phyloP scores from a whole-genome alignment of 2,113 vertebrate genomes.

The Phalacrocorax pelagicus region DNA sequence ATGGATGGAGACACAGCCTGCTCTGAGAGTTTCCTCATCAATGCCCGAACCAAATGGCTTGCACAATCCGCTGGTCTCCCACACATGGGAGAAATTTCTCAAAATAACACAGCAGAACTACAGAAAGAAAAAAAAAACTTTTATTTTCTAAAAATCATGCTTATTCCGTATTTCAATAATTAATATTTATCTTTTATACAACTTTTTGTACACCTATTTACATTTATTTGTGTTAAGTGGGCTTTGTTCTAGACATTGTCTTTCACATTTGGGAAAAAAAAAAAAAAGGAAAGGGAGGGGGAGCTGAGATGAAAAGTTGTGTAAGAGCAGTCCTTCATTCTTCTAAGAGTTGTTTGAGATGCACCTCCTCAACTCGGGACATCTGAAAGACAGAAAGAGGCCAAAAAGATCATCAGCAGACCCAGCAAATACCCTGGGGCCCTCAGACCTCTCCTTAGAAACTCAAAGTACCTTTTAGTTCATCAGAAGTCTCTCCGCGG shows the following conservation, averaged over 20 bases:
- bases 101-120: slow-evolving; percentile 40
- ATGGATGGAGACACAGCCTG: not conserved
- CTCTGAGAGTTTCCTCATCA: not conserved
- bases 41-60: not conserved
- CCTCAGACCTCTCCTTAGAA: not conserved
- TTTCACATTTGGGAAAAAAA: slow-evolving; percentile 25
- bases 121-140: not conserved
- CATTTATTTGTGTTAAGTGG: slow-evolving; percentile 14
- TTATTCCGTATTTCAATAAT: slow-evolving; percentile 16
- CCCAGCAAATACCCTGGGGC: not conserved
- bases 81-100: not conserved
- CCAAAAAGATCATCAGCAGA: not conserved
- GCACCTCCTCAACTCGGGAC: not conserved
- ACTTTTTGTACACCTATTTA: slow-evolving; percentile 66
- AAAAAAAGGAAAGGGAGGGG: not conserved
- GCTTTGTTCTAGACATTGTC: not conserved
- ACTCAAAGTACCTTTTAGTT: slow-evolving; percentile 25
- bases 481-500: not conserved
- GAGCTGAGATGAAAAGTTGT: not conserved
- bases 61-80: not conserved
- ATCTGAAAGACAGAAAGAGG: slow-evolving; percentile 23
- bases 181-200: slow-evolving; percentile 44
- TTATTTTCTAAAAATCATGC: slow-evolving; percentile 57
- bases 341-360: not conserved
- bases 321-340: slow-evolving; percentile 18